These are phyloP conservation scores for Palythoa caribaeorum DNA, from an alignment of 92 coral and sea anemone species.

Conservation along the genomic window DNA sequence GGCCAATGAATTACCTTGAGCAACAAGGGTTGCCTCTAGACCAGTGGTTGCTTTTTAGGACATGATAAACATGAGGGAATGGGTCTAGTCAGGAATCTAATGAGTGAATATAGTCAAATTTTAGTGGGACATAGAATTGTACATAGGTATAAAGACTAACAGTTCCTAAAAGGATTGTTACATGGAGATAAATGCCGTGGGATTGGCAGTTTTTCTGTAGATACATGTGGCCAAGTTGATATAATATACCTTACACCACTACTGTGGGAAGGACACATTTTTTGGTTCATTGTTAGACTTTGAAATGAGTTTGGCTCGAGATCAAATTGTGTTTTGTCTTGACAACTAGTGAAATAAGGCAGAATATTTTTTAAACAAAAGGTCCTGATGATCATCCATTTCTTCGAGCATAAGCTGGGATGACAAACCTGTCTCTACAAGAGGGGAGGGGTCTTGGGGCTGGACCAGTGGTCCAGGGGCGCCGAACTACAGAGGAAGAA, in stretches of 20 bases:
- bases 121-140: too few species aligned
- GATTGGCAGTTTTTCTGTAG: too few species aligned
- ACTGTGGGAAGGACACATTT: not conserved
- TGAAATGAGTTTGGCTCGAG: not conserved
- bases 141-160: too few species aligned
- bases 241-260: not conserved
- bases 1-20: slow-evolving; percentile 83
- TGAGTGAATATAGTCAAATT: too few species aligned
- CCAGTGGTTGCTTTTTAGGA: not conserved
- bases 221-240: too few species aligned
- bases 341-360: too few species aligned
- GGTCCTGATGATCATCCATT: slow-evolving; percentile 96
- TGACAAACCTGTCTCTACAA: slow-evolving; percentile 80
- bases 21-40: slow-evolving; percentile 74
- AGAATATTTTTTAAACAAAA: slow-evolving; percentile 24
- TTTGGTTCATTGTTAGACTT: not conserved
- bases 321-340: too few species aligned
- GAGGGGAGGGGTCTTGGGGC: slow-evolving; percentile 57
- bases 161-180: too few species aligned
- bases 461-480: slow-evolving; percentile 59
- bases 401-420: slow-evolving; percentile 80
- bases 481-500: slow-evolving; percentile 83
- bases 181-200: too few species aligned
- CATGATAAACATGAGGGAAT: too few species aligned
- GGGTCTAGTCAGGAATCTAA: too few species aligned